Evolutionary conservation across 2,797 vertebrate species (phyloP).

Genomic region (Diceros bicornis): DNA sequence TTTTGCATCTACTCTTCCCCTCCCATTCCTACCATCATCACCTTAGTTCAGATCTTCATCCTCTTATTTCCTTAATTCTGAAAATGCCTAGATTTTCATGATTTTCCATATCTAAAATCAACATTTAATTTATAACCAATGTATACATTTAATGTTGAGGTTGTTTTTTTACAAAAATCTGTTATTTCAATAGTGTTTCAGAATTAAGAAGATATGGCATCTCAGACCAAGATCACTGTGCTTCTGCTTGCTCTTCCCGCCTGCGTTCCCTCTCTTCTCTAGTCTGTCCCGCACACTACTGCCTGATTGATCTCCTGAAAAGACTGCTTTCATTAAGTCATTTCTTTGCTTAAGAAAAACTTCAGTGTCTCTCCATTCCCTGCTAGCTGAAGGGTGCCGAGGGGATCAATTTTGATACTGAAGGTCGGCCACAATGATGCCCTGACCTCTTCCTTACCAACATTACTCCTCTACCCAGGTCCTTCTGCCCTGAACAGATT

Average conservation of each 20-base stretch:
- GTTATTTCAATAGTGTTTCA: background rate
- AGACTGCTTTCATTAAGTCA: background rate
- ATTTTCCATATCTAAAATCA: constrained; percentile 26
- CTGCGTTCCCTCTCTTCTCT: background rate
- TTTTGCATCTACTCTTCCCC: background rate
- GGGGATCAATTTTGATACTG: background rate
- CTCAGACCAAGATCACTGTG: background rate
- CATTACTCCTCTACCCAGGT: background rate
- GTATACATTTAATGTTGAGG: background rate
- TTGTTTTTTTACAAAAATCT: background rate
- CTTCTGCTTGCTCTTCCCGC: background rate
- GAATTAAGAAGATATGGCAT: background rate
- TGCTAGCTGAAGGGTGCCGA: background rate
- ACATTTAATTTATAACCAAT: constrained; percentile 36
- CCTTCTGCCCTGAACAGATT: background rate
- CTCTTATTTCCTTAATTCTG: constrained; percentile 3
- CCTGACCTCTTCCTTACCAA: background rate
- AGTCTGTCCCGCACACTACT: background rate
- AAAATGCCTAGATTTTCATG: background rate
- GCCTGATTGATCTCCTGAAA: background rate
- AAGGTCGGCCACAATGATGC: background rate
- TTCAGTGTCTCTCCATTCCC: background rate
- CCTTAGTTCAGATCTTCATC: background rate
- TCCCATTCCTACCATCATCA: background rate
- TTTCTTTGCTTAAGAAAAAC: background rate